These are phyloP conservation scores for Mobula birostris DNA, from an alignment of 2,113 vertebrate genomes.

Conservation along the genomic window DNA sequence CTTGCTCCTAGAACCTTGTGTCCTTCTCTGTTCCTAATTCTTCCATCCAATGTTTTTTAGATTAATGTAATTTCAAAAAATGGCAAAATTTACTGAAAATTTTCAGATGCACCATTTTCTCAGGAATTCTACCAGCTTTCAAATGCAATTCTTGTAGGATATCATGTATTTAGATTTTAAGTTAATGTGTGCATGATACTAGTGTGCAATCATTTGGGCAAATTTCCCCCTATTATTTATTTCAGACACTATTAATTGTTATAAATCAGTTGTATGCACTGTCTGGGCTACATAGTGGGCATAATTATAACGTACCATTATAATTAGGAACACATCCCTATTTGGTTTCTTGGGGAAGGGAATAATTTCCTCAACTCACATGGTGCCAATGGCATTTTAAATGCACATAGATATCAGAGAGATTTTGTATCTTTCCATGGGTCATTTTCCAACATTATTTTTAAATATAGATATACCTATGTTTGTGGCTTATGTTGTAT, in stretches of 20 bases:
- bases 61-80: no score
- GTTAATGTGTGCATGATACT: background rate
- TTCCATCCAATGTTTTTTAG: no score
- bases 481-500: background rate
- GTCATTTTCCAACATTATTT: background rate
- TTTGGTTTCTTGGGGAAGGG: background rate
- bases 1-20: no score
- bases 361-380: background rate
- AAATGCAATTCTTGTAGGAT: background rate
- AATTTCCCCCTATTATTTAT: background rate
- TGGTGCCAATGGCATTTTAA: background rate
- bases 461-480: background rate
- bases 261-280: background rate
- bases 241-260: conserved; percentile 1
- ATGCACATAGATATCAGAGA: background rate
- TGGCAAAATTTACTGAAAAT: no score
- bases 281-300: conserved; percentile 7
- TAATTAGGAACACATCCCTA: background rate
- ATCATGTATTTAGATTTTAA: background rate
- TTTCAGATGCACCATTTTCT: background rate
- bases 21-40: no score
- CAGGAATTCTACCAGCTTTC: background rate
- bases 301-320: background rate
- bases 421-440: background rate
- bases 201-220: background rate